Evolutionary conservation across 2,113 vertebrate genomes (phyloP).

Genomic region (Rattus rattus): DNA sequence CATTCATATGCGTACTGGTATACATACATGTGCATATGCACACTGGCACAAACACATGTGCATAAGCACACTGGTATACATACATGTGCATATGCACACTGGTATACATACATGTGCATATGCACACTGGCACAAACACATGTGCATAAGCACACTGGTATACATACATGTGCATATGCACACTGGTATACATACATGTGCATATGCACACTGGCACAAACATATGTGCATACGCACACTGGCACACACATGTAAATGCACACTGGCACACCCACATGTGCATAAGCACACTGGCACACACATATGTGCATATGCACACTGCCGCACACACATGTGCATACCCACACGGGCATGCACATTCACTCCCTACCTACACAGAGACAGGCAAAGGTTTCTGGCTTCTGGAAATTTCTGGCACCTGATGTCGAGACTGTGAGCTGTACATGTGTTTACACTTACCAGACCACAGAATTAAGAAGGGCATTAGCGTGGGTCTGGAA

Average conservation of each 20-base stretch:
- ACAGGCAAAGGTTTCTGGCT: background rate
- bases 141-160: too few relatives aligned
- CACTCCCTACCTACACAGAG: background rate
- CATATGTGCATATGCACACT: background rate
- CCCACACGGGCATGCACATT: background rate
- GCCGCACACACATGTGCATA: too few relatives aligned
- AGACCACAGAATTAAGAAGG: background rate
- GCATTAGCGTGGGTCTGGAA: background rate
- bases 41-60: background rate
- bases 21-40: background rate
- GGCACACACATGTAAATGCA: too few relatives aligned
- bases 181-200: background rate
- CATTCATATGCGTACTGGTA: too few relatives aligned
- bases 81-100: background rate
- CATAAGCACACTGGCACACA: too few relatives aligned
- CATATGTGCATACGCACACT: too few relatives aligned
- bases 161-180: too few relatives aligned
- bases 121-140: too few relatives aligned
- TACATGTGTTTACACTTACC: too few relatives aligned
- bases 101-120: background rate
- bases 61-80: background rate
- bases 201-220: too few relatives aligned
- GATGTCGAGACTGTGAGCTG: background rate
- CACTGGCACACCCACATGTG: too few relatives aligned
- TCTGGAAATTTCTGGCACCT: background rate